A percentile compares a stretch with the other conserved stretches of the same genome.
Conservation (phyloP, 1,140 invertebrate genomes). For the Conus ventricosus region DNA sequence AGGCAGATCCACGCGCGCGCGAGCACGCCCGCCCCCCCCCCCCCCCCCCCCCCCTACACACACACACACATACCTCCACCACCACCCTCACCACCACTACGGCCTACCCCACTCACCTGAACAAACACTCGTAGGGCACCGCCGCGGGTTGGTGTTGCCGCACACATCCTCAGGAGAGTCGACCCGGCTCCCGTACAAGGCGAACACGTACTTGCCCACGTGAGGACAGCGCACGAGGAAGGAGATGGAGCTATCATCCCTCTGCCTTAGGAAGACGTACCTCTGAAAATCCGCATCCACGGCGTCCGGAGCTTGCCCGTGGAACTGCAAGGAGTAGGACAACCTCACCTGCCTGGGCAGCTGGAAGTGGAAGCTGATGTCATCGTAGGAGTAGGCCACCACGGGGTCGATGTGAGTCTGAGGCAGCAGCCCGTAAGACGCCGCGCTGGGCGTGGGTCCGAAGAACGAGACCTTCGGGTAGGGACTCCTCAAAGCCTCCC, state of each 20-base stretch:
- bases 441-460: conserved; percentile 65
- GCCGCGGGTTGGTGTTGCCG: neutral
- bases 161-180: conserved; percentile 33
- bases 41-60: neutral
- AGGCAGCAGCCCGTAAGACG: conserved; percentile 58
- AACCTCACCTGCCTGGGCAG: conserved; percentile 59
- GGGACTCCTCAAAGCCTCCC: conserved; percentile 61
- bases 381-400: conserved; percentile 65
- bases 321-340: conserved; percentile 65
- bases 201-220: conserved; percentile 70
- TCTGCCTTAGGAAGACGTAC: conserved; percentile 66
- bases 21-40: neutral
- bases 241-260: conserved; percentile 59
- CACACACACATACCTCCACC: neutral
- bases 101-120: conserved; percentile 33
- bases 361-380: conserved; percentile 64
- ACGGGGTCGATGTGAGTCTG: conserved; percentile 70
- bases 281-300: conserved; percentile 65
- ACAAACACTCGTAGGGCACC: conserved; percentile 65
- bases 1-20: neutral
- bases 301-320: conserved; percentile 62
- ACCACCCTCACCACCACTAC: neutral
- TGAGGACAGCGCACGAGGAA: conserved; percentile 70
- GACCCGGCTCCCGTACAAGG: conserved; percentile 64
- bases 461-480: conserved; percentile 69